These are phyloP conservation scores for Deilephila porcellus DNA, from an alignment of 2,888 invertebrate species.

Conservation along the genomic window DNA sequence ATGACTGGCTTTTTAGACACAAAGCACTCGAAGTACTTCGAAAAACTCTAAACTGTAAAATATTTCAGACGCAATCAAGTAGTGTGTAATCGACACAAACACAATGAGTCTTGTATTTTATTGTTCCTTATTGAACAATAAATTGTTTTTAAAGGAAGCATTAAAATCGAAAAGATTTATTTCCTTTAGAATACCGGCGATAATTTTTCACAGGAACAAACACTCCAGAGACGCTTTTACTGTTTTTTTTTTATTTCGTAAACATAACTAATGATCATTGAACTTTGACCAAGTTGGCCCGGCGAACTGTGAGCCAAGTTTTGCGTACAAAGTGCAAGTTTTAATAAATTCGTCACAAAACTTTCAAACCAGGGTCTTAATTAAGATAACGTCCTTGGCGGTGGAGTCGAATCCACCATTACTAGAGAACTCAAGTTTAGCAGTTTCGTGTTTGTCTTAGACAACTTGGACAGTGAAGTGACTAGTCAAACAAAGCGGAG, in stretches of 20 bases:
- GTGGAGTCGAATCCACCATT: constrained; percentile 48
- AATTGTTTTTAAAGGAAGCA: too few relatives aligned
- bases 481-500: constrained; percentile 72
- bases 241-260: neutral
- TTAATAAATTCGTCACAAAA: constrained; percentile 69
- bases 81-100: too few relatives aligned
- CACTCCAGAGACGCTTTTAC: too few relatives aligned
- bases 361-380: constrained; percentile 63
- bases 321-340: constrained; percentile 50
- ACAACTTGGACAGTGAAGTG: constrained; percentile 76
- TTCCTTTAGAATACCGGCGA: neutral
- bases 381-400: constrained; percentile 72
- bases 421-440: constrained; percentile 63
- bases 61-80: too few relatives aligned
- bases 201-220: neutral
- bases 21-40: too few relatives aligned
- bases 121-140: too few relatives aligned
- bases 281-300: neutral
- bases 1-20: too few relatives aligned
- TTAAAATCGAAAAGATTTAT: neutral
- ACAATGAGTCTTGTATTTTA: too few relatives aligned
- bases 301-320: neutral
- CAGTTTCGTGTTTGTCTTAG: constrained; percentile 77
- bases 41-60: too few relatives aligned
- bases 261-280: neutral